phyloP scores from a whole-genome alignment of 2,797 vertebrate species.

The Mormyrus proboscirostris region DNA sequence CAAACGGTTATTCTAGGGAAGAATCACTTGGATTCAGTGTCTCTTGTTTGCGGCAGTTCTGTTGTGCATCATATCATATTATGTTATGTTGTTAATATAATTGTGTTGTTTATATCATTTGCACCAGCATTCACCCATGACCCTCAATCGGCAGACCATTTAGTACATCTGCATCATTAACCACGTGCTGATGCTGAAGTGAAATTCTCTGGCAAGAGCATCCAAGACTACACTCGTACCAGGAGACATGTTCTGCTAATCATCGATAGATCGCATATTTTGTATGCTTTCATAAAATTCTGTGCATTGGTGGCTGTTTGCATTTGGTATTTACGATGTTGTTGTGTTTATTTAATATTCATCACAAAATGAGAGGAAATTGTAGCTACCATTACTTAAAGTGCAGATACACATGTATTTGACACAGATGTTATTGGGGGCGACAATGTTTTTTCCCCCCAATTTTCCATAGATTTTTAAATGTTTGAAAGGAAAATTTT shows the following conservation, averaged over 20 bases:
- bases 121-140: not conserved
- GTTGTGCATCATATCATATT: not conserved
- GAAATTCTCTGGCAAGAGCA: not conserved
- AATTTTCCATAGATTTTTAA: not conserved
- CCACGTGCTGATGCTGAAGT: not conserved
- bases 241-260: not conserved
- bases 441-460: not conserved
- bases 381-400: not conserved
- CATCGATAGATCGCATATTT: not conserved
- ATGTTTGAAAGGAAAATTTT: not conserved
- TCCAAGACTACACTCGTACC: not conserved
- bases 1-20: not conserved
- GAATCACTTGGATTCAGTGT: not conserved
- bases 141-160: not conserved
- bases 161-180: not conserved
- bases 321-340: not conserved
- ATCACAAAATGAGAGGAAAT: not conserved
- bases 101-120: not conserved
- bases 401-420: not conserved
- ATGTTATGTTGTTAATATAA: not conserved
- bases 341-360: not conserved
- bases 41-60: not conserved
- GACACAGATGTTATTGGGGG: not conserved
- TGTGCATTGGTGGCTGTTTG: not conserved
- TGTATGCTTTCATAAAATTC: not conserved